phyloP scores from a whole-genome alignment of 2,888 invertebrate species.

The Lepidochitona cinerea region DNA sequence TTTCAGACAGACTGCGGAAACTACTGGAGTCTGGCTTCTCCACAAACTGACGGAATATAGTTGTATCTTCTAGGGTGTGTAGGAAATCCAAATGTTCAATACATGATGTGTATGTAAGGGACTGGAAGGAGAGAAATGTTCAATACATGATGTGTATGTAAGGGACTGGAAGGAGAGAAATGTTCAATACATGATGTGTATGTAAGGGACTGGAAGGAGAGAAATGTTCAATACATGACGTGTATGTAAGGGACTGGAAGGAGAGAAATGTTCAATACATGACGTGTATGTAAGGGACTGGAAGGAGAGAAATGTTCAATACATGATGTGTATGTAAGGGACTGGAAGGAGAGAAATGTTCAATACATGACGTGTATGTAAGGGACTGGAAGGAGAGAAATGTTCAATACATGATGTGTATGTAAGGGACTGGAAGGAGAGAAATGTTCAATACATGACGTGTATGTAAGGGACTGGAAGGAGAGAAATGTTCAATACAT shows the following conservation, averaged over 20 bases:
- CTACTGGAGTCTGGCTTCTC: constrained; percentile 91
- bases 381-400: too few relatives aligned
- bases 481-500: too few relatives aligned
- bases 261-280: too few relatives aligned
- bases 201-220: constrained; percentile 88
- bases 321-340: too few relatives aligned
- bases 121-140: constrained; percentile 87
- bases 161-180: constrained; percentile 85
- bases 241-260: constrained; percentile 95
- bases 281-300: too few relatives aligned
- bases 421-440: too few relatives aligned
- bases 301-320: too few relatives aligned
- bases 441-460: too few relatives aligned
- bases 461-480: too few relatives aligned
- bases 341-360: too few relatives aligned
- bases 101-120: constrained; percentile 97
- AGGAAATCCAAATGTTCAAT: constrained; percentile 99
- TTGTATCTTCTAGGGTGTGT: constrained; percentile 80
- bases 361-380: too few relatives aligned
- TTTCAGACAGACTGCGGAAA: constrained; percentile 95
- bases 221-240: constrained; percentile 96
- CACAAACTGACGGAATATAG: constrained; percentile 83
- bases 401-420: too few relatives aligned
- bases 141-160: constrained; percentile 98
- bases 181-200: constrained; percentile 99